phyloP scores from a whole-genome alignment of 2,113 vertebrate species.

The Eidolon helvum region DNA sequence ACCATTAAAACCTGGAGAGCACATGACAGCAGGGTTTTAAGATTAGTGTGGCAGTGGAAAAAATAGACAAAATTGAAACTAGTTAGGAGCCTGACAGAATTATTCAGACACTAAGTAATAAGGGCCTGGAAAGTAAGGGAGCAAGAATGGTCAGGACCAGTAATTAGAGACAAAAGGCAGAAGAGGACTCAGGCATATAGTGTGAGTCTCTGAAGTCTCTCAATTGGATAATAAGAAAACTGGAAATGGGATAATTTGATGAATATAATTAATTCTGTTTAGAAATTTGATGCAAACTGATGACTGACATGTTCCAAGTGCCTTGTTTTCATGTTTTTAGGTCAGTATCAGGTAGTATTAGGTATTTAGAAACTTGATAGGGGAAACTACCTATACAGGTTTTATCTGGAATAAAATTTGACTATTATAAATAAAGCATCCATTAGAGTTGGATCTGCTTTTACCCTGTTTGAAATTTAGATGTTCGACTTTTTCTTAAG shows the following conservation, averaged over 20 bases:
- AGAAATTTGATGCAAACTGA: not conserved
- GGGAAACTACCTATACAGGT: not conserved
- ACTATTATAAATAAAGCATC: not conserved
- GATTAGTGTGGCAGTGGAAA: not conserved
- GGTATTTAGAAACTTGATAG: not conserved
- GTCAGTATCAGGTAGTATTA: not conserved
- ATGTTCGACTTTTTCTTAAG: not conserved
- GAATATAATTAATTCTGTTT: not conserved
- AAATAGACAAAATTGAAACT: not conserved
- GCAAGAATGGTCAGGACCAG: not conserved
- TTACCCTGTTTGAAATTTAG: slow-evolving; percentile 24
- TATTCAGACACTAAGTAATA: not conserved
- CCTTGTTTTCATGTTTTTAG: slow-evolving; percentile 10
- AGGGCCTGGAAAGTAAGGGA: not conserved
- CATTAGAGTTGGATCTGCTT: not conserved
- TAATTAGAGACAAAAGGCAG: not conserved
- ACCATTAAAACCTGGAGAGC: not conserved
- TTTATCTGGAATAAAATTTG: not conserved
- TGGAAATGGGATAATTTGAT: not conserved
- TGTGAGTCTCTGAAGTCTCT: not conserved
- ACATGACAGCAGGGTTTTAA: not conserved
- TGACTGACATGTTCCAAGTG: not conserved
- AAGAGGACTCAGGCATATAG: not conserved
- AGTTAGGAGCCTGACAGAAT: not conserved
- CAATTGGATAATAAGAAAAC: not conserved